A percentile compares a stretch with the other conserved stretches of the same genome.
These are phyloP conservation scores for Hippocampus mohnikei DNA, from an alignment of 2,113 vertebrate species.

Conservation along the genomic window DNA sequence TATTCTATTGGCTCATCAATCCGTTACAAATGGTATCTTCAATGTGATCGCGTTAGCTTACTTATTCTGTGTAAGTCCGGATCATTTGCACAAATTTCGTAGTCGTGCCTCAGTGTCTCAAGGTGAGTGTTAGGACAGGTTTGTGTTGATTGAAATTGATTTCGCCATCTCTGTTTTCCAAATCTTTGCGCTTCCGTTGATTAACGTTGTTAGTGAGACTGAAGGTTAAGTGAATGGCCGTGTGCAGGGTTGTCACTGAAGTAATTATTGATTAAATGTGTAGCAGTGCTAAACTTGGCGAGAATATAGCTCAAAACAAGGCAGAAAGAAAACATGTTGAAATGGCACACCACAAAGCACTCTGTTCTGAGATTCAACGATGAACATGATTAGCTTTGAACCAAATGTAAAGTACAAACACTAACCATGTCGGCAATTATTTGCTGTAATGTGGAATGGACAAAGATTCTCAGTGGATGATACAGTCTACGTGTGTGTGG, in stretches of 20 bases:
- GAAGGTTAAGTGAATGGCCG: slow-evolving; percentile 8
- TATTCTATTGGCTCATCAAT: slow-evolving; percentile 9
- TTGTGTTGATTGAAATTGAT: slow-evolving; percentile 59
- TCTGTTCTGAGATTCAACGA: not conserved
- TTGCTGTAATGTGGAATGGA: not conserved
- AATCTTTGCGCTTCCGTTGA: slow-evolving; percentile 41
- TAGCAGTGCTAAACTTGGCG: slow-evolving; percentile 25
- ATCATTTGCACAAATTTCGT: slow-evolving; percentile 21
- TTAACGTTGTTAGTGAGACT: slow-evolving; percentile 35
- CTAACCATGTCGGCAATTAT: not conserved
- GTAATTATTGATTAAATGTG: slow-evolving; percentile 41
- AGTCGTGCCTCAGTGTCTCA: slow-evolving; percentile 34
- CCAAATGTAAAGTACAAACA: not conserved
- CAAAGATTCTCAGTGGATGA: not conserved
- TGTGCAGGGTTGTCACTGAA: slow-evolving; percentile 15
- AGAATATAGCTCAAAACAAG: slow-evolving; percentile 20
- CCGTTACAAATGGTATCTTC: not conserved
- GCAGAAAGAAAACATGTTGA: slow-evolving; percentile 38
- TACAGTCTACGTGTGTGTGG: not conserved
- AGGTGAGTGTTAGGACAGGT: slow-evolving; percentile 40
- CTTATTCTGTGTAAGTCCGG: slow-evolving; percentile 7
- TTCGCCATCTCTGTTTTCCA: slow-evolving; percentile 38
- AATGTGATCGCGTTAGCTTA: not conserved
- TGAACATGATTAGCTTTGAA: not conserved
- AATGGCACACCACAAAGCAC: slow-evolving; percentile 24